Conservation (phyloP, 2,113 vertebrate genomes). For the Eidolon helvum region DNA sequence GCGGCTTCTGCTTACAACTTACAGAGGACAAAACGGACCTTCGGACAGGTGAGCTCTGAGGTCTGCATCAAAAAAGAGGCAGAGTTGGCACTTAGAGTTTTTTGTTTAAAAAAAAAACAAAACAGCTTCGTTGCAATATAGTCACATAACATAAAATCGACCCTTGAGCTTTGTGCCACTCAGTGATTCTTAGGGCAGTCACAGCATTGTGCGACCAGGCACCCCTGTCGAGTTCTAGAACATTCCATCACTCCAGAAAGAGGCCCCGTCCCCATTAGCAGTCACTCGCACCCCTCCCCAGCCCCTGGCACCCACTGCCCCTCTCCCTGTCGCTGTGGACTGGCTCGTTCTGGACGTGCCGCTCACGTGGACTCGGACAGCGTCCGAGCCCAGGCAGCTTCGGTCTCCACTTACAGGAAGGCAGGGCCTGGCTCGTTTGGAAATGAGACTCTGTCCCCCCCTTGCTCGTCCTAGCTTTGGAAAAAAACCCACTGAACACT, state of each 20-base stretch:
- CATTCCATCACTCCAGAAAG: not conserved
- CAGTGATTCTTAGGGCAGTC: not conserved
- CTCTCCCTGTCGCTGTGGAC: not conserved
- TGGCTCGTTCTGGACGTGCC: not conserved
- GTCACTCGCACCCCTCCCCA: not conserved
- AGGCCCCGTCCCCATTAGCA: not conserved
- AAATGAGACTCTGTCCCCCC: not conserved
- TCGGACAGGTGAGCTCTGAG: not conserved
- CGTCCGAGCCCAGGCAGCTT: rapidly evolving
- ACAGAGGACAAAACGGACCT: not conserved
- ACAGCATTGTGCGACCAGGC: not conserved
- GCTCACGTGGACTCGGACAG: not conserved
- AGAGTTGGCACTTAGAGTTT: not conserved
- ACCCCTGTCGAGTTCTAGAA: not conserved
- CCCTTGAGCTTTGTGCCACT: not conserved
- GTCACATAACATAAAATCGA: not conserved
- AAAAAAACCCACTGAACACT: too few relatives aligned
- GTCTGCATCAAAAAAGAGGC: not conserved
- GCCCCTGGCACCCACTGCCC: not conserved
- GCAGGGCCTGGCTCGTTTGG: not conserved
- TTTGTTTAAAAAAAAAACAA: not conserved
- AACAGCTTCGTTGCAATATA: not conserved
- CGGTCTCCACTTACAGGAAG: not conserved
- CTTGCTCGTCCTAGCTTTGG: not conserved
- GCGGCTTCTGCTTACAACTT: not conserved